phyloP scores from a whole-genome alignment of 2,888 invertebrate species.

The Standfussiana lucernea region DNA sequence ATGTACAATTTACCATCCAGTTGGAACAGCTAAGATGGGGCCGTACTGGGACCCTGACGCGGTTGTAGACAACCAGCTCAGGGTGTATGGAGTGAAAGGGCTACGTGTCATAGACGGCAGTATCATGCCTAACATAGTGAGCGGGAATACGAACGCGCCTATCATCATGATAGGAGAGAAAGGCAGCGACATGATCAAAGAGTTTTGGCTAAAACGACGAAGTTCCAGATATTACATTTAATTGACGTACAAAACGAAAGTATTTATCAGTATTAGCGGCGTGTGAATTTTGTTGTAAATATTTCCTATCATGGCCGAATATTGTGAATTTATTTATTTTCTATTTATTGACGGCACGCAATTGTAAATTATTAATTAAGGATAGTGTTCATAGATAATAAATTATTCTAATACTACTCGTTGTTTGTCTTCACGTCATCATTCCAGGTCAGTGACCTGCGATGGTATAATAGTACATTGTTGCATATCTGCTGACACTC shows the following conservation, averaged over 20 bases:
- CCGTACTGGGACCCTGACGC: constrained; percentile 96
- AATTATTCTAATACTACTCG: constrained; percentile 33
- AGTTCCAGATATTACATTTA: constrained; percentile 85
- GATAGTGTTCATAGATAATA: constrained; percentile 45
- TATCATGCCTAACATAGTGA: constrained; percentile 96
- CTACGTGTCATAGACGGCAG: constrained; percentile 96
- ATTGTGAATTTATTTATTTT: constrained; percentile 44
- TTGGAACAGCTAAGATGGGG: constrained; percentile 97
- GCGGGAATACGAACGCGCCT: constrained; percentile 96
- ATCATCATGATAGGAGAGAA: constrained; percentile 97
- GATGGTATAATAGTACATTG: constrained; percentile 62
- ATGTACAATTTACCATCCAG: constrained; percentile 96
- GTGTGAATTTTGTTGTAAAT: constrained; percentile 60
- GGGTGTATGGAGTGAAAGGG: constrained; percentile 95
- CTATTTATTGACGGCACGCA: constrained; percentile 23
- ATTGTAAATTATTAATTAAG: constrained; percentile 44
- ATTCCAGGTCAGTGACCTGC: constrained; percentile 57
- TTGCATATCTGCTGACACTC: constrained; percentile 55
- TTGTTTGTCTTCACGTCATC: constrained; percentile 37
- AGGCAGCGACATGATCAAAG: constrained; percentile 96
- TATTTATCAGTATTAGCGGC: constrained; percentile 69
- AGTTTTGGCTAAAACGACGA: constrained; percentile 93
- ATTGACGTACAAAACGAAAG: constrained; percentile 59
- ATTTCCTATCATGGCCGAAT: constrained; percentile 27
- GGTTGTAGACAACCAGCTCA: constrained; percentile 95